Base-by-base conservation (phyloP, 2,113 vertebrate genomes). In the Paramisgurnus dabryanus region DNA sequence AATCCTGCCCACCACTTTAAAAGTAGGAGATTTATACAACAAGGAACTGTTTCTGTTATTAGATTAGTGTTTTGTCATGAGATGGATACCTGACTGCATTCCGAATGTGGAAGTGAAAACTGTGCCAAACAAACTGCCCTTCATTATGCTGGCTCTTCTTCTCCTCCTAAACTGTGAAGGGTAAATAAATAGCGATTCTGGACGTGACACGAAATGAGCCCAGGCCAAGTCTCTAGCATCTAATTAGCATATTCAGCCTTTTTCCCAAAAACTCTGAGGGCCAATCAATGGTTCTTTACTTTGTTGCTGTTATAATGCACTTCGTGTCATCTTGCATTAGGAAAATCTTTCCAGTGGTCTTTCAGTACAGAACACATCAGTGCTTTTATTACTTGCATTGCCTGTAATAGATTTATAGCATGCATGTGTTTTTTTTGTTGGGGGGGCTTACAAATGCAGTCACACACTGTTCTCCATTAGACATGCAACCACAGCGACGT, bases 391-490 rank as follows among this genome's bases (percentile, higher is more conserved):
- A 34, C 81, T 86, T 72, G 81, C 79, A 79, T 27, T 12, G 15
- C 45, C 58, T 67, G 72, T 45, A 67, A 55, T 67, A 50, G 61
- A 81, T 82, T 85, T 83, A 66, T 41, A 79, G 70, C 17, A 76
- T 69, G 76, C 45, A 34, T 22, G 22, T 22, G 27, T 34, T 34
- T 34, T 34, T 34, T 34, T 34, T 34, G 27, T 2, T 2, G 45
- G 45, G 45, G 5, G 5, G 8, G 6, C 2, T 47, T 9, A 47
- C 8, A 9, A 1, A 47, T 47, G 45, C 8, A 9, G 2, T 9
- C 8, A 9, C 10, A 47, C 45, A 7, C 45, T 47, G 45, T 47
- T 6, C 43, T 45, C 7, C 43, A 7, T 45, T 9, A 47, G 45
- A 47, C 9, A 47, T 47, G 45, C 5, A 47, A 47, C 6, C 45